Evolutionary conservation across 2,113 vertebrate species (phyloP).

Genomic region (Papio anubis): DNA sequence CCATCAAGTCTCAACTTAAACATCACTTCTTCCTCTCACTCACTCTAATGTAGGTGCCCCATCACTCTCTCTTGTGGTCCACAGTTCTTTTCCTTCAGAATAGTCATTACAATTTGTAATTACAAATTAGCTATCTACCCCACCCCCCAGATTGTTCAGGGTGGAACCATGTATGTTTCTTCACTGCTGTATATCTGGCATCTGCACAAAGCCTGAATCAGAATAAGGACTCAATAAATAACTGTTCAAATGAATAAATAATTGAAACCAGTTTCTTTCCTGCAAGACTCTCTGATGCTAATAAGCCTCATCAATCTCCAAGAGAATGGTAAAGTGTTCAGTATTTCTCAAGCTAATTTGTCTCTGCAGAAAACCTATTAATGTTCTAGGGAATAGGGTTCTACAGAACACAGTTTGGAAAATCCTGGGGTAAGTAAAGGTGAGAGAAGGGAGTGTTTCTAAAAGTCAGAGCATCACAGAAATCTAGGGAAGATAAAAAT

Average conservation of each 20-base stretch:
- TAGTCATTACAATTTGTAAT: not conserved
- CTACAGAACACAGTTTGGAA: not conserved
- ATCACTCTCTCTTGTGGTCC: not conserved
- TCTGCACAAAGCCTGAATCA: not conserved
- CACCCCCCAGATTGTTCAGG: not conserved
- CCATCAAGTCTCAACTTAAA: not conserved
- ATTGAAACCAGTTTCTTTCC: not conserved
- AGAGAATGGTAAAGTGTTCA: not conserved
- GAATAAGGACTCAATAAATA: not conserved
- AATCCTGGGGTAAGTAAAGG: not conserved
- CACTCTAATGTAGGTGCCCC: not conserved
- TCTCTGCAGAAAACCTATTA: not conserved
- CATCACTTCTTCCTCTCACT: not conserved
- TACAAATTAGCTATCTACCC: not conserved
- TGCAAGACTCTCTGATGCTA: not conserved
- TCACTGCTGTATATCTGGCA: too few species aligned
- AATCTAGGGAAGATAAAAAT: not conserved
- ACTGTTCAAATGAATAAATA: not conserved
- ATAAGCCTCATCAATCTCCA: conserved; percentile 28
- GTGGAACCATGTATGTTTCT: not conserved
- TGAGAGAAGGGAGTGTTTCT: not conserved
- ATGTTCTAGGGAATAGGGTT: not conserved
- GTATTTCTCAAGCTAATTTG: not conserved
- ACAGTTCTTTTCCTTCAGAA: not conserved
- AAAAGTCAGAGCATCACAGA: not conserved